Conservation (phyloP, 2,888 invertebrate genomes). For the Dolichomitus sp. region DNA sequence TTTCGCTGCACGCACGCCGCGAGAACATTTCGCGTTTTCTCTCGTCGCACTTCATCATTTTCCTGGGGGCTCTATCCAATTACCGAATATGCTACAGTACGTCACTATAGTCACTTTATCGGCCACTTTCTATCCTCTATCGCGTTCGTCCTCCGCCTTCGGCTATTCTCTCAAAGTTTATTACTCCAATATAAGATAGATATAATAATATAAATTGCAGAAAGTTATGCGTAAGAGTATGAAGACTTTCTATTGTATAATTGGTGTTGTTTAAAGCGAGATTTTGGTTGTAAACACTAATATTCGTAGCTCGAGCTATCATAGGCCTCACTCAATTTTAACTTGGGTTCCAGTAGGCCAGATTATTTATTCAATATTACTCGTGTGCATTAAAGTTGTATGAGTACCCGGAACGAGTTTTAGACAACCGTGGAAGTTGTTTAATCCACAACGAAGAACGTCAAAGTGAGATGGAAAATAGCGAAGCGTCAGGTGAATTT, state of each 20-base stretch:
- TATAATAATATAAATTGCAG: not conserved
- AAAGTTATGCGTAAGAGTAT: not conserved
- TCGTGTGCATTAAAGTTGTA: not conserved
- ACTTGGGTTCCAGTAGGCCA: not conserved
- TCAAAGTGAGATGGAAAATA: not conserved
- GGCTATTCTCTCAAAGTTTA: constrained; percentile 18
- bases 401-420: not conserved
- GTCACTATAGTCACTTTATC: constrained; percentile 22
- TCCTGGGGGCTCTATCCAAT: constrained; percentile 58
- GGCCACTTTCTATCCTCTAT: not conserved
- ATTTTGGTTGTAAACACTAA: not conserved
- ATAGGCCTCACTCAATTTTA: not conserved
- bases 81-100: constrained; percentile 3
- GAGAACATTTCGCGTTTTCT: constrained; percentile 82
- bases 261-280: not conserved
- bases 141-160: not conserved
- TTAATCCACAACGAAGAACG: not conserved
- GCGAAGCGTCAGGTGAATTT: not conserved
- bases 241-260: not conserved
- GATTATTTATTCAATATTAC: not conserved
- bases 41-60: constrained; percentile 84
- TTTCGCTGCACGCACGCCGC: constrained; percentile 90
- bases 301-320: not conserved
- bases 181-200: constrained; percentile 18
- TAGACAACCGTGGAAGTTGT: not conserved